Base-by-base conservation (phyloP, 2,888 invertebrate genomes). In the Apoderus coryli region DNA sequence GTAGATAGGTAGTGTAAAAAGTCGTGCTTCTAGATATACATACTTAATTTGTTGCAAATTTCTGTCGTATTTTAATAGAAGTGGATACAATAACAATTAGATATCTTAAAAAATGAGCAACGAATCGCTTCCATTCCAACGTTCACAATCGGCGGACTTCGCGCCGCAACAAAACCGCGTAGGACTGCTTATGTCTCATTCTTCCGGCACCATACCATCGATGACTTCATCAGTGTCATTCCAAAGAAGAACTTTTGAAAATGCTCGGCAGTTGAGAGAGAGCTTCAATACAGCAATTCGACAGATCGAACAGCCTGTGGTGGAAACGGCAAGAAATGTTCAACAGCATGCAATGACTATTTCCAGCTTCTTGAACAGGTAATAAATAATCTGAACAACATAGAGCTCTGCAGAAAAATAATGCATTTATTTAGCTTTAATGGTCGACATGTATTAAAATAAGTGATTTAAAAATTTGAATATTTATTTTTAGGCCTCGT, bases 261-360 rank as follows among this genome's bases (percentile, higher is more conserved):
- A 54, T 31, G 52, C 57, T 3, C 45, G 53, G 32, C 50, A 56
- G 28, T 37, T 56, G 15, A 32, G 56, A 16, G 52, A 54, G 25
- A 56, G 55, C 39, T 44, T 57, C 14, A 52, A 49, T 12, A 54
- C 50, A 41, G 56, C 57, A 11, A 53, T 75, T 37, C 64, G 73
- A 45, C 74, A 71, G 54, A 70, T 74, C 29, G 63, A 72, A 44
- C 74, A 73, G n/a, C n/a, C n/a, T n/a, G 57, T 73, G 4, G 68
- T 75, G 9, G 70, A 72, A 54, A 64, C 70, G 47, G 71, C 70
- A 28, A 60, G 69, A 33, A 65, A 39, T 28, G 53, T 50, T 7
- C 45, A 49, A 22, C 44, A 45, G 16, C 47, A 43, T 34, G 45
- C 40, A 11, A 42, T 47, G 7, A 45, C 47, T 14, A 40, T 52